Evolutionary conservation across 1,140 invertebrate genomes (phyloP).

Genomic region (Neomicropteryx cornuta): DNA sequence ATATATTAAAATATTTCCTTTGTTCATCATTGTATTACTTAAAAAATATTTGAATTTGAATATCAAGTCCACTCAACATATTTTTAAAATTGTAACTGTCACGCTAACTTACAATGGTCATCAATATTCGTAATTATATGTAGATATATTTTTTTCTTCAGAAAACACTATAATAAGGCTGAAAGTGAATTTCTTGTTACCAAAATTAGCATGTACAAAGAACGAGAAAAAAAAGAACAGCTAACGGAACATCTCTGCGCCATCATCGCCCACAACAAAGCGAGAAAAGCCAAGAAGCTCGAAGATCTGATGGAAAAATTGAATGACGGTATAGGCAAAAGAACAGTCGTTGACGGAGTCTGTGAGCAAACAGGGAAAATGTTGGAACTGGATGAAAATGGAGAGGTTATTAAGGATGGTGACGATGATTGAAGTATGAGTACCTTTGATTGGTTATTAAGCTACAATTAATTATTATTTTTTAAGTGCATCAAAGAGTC

Average conservation of each 20-base stretch:
- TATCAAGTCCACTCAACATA: not conserved
- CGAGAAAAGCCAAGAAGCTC: slow-evolving; percentile 67
- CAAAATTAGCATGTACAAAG: slow-evolving; percentile 61
- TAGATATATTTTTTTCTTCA: slow-evolving; percentile 34
- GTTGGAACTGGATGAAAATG: slow-evolving; percentile 22
- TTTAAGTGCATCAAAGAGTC: too few species aligned
- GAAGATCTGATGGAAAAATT: slow-evolving; percentile 56
- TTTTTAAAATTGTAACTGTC: not conserved
- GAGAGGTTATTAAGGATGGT: too few species aligned
- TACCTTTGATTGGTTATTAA: too few species aligned
- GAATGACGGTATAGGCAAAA: slow-evolving; percentile 16
- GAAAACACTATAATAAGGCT: slow-evolving; percentile 61
- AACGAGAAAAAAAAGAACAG: slow-evolving; percentile 63
- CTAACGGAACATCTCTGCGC: slow-evolving; percentile 70
- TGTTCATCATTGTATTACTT: too few species aligned
- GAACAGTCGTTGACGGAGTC: slow-evolving; percentile 27
- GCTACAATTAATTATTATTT: too few species aligned
- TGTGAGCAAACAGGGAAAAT: slow-evolving; percentile 37
- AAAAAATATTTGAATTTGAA: too few species aligned
- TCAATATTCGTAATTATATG: slow-evolving; percentile 6
- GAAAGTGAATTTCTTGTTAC: slow-evolving; percentile 69
- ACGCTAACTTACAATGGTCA: slow-evolving; percentile 5
- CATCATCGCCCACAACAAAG: slow-evolving; percentile 71
- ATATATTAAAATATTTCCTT: too few species aligned
- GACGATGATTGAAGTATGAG: too few species aligned